Evolutionary conservation across 64 coral and sea anemone species (phyloP), one percentile per base, ranked within the genome.

Genomic region (Porites lutea): DNA sequence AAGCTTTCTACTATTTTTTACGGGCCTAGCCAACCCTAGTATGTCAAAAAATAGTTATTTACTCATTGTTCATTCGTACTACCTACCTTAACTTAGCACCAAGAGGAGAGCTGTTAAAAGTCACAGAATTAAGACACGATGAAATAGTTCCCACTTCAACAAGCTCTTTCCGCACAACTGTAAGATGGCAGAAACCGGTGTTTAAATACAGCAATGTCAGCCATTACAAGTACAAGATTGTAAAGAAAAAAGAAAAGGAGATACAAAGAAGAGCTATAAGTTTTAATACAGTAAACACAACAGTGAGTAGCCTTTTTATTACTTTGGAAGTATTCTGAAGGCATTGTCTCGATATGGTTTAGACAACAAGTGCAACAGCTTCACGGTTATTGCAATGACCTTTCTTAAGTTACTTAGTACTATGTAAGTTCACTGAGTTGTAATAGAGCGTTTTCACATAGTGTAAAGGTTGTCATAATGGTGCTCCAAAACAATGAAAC

Each of bases 151-250:
- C 61, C 46, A 84, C 46, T 48, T 12, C 62, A 16, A 52, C 65
- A 8, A 43, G 20, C 4, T 67, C 63, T 20, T 84, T 84, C 13
- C 63, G 63, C 47, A 68, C 47, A 4, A 84, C 15, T 9, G 81
- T 84, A 7, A 68, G 5, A 8, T 84, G 81, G 81, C 62, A 84
- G 44, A 84, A 84, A 46, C 81, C 81, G 13, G 18, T 84, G 14
- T 84, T 84, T 18, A 64, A 19, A 65, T 63, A 84, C 63, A 69
- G 81, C 19, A 15, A 7, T 20, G 81, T 84, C 8, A 21, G 4
- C 15, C 3, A 84, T 64, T 84, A 84, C 45, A 84, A 9, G 2
- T 84, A 69, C 23, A 84, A n/a, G 59, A 84, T 84, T 8, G 52
- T 48, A 6, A 22, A 51, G n/a, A 68, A 51, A 69, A 69, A 5